Conservation (phyloP, 1,140 invertebrate species). For the Cyphomyrmex costatus region DNA sequence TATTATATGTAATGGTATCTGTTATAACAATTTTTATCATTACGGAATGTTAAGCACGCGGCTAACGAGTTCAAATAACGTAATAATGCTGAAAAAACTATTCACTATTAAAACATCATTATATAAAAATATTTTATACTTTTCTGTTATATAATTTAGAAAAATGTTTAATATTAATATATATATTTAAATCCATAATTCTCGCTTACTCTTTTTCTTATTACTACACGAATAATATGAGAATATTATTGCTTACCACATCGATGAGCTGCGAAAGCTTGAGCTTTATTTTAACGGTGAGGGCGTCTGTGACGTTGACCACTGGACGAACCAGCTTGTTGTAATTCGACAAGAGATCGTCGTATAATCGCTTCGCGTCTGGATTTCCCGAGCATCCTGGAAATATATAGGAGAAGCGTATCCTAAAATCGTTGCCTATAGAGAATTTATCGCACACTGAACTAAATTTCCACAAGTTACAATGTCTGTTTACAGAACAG, state of each 20-base stretch:
- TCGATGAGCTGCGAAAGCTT: constrained; percentile 98
- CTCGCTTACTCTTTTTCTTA: neutral
- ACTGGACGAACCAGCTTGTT: constrained; percentile 97
- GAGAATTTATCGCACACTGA: neutral
- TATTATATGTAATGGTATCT: neutral
- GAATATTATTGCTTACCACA: constrained; percentile 91
- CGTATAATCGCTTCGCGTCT: constrained; percentile 96
- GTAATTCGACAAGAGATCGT: constrained; percentile 97
- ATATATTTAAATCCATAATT: constrained; percentile 8
- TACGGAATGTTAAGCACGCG: neutral
- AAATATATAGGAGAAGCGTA: constrained; percentile 67
- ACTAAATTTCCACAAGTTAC: neutral
- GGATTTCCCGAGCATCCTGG: constrained; percentile 94
- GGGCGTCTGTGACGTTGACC: constrained; percentile 96
- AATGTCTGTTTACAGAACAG: neutral
- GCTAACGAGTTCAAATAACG: neutral
- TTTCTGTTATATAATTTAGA: too few species aligned
- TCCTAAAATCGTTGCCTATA: neutral
- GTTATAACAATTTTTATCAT: constrained; percentile 7
- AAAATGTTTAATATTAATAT: neutral
- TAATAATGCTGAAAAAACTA: neutral
- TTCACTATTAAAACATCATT: neutral
- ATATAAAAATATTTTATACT: neutral
- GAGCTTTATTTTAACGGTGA: constrained; percentile 97
- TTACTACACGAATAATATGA: neutral